Percentiles rank a stretch among this genome's conserved stretches.
Evolutionary conservation across 1,140 invertebrate genomes (phyloP).

Genomic region (Anoplolepis gracilipes): DNA sequence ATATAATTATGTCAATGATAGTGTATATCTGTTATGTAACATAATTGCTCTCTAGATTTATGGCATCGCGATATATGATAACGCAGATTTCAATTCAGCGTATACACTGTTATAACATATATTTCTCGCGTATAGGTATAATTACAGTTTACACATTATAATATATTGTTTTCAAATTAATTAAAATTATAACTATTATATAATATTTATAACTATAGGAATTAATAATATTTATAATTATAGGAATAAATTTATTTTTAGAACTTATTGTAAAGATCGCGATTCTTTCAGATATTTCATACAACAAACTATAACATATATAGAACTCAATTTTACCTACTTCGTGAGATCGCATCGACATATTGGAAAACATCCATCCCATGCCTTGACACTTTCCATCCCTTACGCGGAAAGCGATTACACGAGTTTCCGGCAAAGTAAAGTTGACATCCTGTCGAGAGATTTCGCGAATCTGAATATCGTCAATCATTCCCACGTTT

Average conservation of each 20-base stretch:
- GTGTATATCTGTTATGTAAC: neutral
- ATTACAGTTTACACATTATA: neutral
- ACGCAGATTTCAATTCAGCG: neutral
- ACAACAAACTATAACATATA: neutral
- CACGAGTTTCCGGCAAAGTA: slow-evolving; percentile 37
- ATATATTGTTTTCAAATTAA: neutral
- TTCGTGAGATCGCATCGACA: neutral
- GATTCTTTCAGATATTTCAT: neutral
- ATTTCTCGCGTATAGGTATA: too few species aligned
- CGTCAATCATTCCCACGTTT: slow-evolving; percentile 43
- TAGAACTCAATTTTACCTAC: neutral
- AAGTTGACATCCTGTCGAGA: slow-evolving; percentile 40
- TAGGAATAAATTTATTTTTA: neutral
- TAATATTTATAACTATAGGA: too few species aligned
- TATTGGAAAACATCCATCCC: neutral
- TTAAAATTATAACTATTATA: too few species aligned
- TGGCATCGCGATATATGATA: neutral
- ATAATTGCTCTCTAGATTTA: slow-evolving; percentile 25
- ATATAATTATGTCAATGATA: slow-evolving; percentile 2
- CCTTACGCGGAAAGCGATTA: slow-evolving; percentile 37
- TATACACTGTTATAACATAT: neutral
- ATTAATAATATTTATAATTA: too few species aligned
- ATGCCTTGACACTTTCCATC: neutral
- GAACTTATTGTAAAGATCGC: neutral
- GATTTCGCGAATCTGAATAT: slow-evolving; percentile 40